Evolutionary conservation across 2,888 invertebrate genomes (phyloP).

Genomic region (Nephrocerus scutellatus): DNA sequence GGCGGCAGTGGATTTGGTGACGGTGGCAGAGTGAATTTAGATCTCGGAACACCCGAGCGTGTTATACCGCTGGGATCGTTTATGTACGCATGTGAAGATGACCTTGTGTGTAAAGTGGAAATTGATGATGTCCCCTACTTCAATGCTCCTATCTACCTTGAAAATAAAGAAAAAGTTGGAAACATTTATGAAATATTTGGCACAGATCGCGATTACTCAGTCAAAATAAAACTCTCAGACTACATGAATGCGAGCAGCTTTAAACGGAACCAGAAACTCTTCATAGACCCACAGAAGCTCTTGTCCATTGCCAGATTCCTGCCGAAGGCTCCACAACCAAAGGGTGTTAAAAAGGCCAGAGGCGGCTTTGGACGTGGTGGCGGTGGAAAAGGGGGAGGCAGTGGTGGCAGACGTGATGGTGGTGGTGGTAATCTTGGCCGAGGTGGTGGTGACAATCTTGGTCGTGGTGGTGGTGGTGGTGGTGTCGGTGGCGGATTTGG

Average conservation of each 20-base stretch:
- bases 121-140: conserved; percentile 96
- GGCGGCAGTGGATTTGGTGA: conserved; percentile 51
- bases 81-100: conserved; percentile 87
- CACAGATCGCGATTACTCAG: conserved; percentile 85
- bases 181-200: conserved; percentile 99
- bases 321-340: conserved; percentile 42
- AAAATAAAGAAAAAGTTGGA: conserved; percentile 95
- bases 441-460: conserved; percentile 23
- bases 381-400: conserved; percentile 30
- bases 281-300: conserved; percentile 88
- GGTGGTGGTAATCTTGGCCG: conserved; percentile 23
- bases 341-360: conserved; percentile 49
- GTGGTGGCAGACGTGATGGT: conserved; percentile 26
- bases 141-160: conserved; percentile 93
- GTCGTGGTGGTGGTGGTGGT: conserved; percentile 22
- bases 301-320: conserved; percentile 64
- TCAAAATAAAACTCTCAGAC: conserved; percentile 91
- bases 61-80: conserved; percentile 79
- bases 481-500: conserved; percentile 24
- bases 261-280: conserved; percentile 74
- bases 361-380: conserved; percentile 44
- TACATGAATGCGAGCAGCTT: conserved; percentile 89
- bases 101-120: conserved; percentile 86
- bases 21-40: conserved; percentile 53
- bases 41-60: conserved; percentile 70